Evolutionary conservation across 37 sponge, comb jelly and placozoan species (phyloP).

Genomic region (Beroe ovata): DNA sequence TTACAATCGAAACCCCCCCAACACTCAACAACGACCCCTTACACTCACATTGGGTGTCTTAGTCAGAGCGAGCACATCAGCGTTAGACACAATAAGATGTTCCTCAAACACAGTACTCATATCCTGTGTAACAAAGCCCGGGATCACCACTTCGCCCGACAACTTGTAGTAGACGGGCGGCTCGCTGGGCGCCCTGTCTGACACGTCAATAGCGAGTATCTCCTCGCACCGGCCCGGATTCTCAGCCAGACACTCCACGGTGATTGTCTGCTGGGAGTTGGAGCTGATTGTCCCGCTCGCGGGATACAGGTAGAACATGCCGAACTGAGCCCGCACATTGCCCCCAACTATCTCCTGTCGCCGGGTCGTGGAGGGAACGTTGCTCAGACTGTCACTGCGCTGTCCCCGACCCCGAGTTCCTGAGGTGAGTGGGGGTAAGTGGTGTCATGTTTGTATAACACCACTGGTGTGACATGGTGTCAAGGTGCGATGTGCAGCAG

Average conservation of each 20-base stretch:
- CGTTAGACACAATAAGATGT: conserved; percentile 83
- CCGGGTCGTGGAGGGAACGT: conserved; percentile 46
- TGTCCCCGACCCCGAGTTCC: conserved; percentile 44
- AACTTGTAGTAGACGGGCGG: conserved; percentile 79
- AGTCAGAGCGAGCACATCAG: conserved; percentile 71
- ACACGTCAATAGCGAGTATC: conserved; percentile 83
- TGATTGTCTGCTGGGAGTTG: conserved; percentile 76
- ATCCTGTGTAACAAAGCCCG: conserved; percentile 80
- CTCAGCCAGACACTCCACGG: conserved; percentile 89
- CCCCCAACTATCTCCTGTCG: conserved; percentile 80
- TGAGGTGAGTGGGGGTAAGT: not conserved
- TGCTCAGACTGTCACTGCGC: conserved; percentile 60
- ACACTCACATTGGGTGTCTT: conserved; percentile 1
- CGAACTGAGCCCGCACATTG: conserved; percentile 74
- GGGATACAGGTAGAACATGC: conserved; percentile 86
- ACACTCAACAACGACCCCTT: conserved; percentile 29
- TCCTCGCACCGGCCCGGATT: conserved; percentile 79
- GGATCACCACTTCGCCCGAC: conserved; percentile 82
- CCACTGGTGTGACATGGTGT: not conserved
- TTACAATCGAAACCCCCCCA: not conserved
- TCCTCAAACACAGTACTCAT: conserved; percentile 89
- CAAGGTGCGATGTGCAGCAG: not conserved
- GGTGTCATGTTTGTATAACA: conserved; percentile 20
- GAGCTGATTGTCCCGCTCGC: conserved; percentile 78
- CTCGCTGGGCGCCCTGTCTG: conserved; percentile 73